Percentiles rank a stretch among this genome's conserved stretches.
phyloP scores from a whole-genome alignment of 1,140 invertebrate species.

The Trissolcus basalis region DNA sequence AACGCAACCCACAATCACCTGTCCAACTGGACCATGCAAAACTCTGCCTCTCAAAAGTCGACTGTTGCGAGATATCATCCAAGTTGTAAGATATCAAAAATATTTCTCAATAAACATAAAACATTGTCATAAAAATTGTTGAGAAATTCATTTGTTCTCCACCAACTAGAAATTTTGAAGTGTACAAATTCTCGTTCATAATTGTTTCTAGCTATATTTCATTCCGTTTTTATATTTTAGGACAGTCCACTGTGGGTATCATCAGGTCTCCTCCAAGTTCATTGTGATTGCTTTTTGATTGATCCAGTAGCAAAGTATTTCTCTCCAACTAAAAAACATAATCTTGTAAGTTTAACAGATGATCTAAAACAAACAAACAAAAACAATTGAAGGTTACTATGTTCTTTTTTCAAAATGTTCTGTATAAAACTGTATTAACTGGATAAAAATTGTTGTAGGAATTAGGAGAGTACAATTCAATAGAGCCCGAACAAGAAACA shows the following conservation, averaged over 20 bases:
- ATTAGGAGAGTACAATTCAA: slow-evolving; percentile 11
- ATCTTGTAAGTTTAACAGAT: too few species aligned
- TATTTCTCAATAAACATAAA: too few species aligned
- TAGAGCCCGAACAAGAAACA: not conserved
- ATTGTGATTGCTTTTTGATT: too few species aligned
- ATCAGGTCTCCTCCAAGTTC: too few species aligned
- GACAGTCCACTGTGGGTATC: too few species aligned
- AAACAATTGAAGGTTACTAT: too few species aligned
- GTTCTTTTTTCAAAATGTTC: not conserved
- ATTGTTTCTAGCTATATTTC: not conserved
- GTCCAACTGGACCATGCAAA: slow-evolving; percentile 15
- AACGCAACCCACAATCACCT: slow-evolving; percentile 15
- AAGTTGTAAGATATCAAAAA: slow-evolving; percentile 36
- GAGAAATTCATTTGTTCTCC: not conserved
- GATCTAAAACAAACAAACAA: too few species aligned
- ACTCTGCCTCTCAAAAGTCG: slow-evolving; percentile 51
- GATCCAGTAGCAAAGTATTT: too few species aligned
- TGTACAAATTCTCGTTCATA: not conserved
- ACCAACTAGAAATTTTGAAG: not conserved
- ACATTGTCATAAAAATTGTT: too few species aligned
- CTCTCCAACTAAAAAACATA: too few species aligned
- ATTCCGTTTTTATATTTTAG: not conserved
- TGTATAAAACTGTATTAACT: too few species aligned
- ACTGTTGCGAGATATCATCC: slow-evolving; percentile 49
- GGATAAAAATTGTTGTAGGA: slow-evolving; percentile 12